Conservation (phyloP, 2,888 invertebrate genomes). For the Aelia acuminata region DNA sequence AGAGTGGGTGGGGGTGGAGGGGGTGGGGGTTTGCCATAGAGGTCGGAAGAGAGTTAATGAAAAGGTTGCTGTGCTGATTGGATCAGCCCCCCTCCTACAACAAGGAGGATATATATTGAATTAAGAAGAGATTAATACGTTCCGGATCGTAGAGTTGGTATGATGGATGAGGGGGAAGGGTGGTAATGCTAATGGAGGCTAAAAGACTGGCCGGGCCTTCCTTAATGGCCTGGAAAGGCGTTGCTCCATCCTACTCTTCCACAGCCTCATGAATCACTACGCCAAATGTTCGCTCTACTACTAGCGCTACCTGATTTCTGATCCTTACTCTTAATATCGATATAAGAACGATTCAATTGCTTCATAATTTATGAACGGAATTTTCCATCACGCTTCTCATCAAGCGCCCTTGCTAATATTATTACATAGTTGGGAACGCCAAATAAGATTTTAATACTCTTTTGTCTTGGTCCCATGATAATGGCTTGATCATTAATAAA, state of each 20-base stretch:
- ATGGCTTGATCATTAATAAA: too few relatives aligned
- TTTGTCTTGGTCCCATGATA: too few relatives aligned
- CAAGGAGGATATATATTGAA: constrained; percentile 31
- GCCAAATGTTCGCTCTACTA: constrained; percentile 22
- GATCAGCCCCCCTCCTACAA: not conserved
- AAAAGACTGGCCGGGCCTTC: not conserved
- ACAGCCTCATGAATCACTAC: constrained; percentile 2
- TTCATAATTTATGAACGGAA: too few relatives aligned
- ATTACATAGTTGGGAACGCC: too few relatives aligned
- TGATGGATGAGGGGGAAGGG: not conserved
- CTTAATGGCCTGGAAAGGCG: constrained; percentile 48
- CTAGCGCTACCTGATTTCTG: too few relatives aligned
- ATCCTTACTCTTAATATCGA: too few relatives aligned
- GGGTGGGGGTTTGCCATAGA: not conserved
- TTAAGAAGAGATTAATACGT: constrained; percentile 43
- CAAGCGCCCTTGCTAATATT: too few relatives aligned
- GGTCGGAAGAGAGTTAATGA: constrained; percentile 37
- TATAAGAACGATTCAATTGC: too few relatives aligned
- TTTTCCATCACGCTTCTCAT: too few relatives aligned
- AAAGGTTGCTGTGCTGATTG: constrained; percentile 43
- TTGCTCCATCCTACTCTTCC: constrained; percentile 14
- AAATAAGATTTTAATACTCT: too few relatives aligned
- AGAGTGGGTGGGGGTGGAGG: too few relatives aligned
- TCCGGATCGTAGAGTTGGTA: not conserved
- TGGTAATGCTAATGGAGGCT: constrained; percentile 31